Evolutionary conservation across 2,113 vertebrate genomes (phyloP).

Genomic region (Entelurus aequoreus): DNA sequence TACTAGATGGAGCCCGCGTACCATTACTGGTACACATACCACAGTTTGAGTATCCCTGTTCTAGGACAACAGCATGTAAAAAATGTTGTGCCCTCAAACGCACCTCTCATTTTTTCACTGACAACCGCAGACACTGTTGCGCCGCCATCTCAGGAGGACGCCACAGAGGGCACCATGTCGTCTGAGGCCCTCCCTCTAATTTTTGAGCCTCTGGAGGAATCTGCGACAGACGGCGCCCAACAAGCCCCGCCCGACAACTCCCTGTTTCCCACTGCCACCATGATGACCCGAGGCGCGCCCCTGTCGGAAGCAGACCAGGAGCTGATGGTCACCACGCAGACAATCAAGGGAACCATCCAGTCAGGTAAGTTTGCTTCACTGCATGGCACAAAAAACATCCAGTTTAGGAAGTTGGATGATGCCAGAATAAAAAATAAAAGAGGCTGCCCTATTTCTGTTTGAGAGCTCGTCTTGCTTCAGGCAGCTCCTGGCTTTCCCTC

Average conservation of each 20-base stretch:
- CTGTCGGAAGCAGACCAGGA: constrained; percentile 46
- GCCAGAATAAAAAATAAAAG: too few relatives aligned
- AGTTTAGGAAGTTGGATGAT: too few relatives aligned
- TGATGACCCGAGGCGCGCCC: constrained; percentile 34
- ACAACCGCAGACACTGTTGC: constrained; percentile 44
- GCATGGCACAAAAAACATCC: background rate
- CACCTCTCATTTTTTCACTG: background rate
- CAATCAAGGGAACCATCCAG: constrained; percentile 44
- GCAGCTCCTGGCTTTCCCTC: too few relatives aligned
- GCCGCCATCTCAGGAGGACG: constrained; percentile 55
- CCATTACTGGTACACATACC: too few relatives aligned
- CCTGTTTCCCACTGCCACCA: constrained; percentile 40
- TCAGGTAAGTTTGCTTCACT: constrained; percentile 32
- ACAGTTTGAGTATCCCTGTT: too few relatives aligned
- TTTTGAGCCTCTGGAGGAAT: constrained; percentile 71
- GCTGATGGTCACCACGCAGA: constrained; percentile 54
- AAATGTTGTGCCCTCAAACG: too few relatives aligned
- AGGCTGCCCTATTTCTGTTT: too few relatives aligned
- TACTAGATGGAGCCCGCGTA: too few relatives aligned
- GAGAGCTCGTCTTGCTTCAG: too few relatives aligned
- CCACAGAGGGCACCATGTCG: constrained; percentile 69
- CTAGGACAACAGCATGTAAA: too few relatives aligned
- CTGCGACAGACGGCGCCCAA: constrained; percentile 27
- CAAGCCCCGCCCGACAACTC: constrained; percentile 21
- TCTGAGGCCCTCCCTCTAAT: constrained; percentile 71